Conservation (phyloP, 2,888 invertebrate genomes). For the Alloscopus bannaensis region DNA sequence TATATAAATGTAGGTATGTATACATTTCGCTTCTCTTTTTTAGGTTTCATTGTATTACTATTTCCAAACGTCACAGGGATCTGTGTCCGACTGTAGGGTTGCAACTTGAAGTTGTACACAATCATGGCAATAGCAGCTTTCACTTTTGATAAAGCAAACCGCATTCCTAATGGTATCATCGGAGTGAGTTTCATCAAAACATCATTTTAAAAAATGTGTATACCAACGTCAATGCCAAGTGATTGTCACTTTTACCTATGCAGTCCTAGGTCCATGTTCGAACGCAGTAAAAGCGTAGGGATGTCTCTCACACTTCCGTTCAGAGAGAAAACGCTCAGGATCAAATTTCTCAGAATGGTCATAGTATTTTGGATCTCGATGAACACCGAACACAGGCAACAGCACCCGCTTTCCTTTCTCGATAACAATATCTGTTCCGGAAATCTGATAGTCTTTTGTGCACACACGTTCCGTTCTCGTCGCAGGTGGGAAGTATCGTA, state of each 20-base stretch:
- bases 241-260: neutral
- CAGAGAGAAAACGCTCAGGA: slow-evolving; percentile 80
- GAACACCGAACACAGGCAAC: slow-evolving; percentile 77
- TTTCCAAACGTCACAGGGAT: slow-evolving; percentile 74
- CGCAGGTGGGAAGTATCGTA: slow-evolving; percentile 77
- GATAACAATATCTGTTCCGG: slow-evolving; percentile 77
- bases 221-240: too few species aligned
- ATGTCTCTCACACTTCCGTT: slow-evolving; percentile 78
- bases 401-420: slow-evolving; percentile 78
- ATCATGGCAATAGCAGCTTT: slow-evolving; percentile 77
- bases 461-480: slow-evolving; percentile 75
- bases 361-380: slow-evolving; percentile 4
- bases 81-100: slow-evolving; percentile 76
- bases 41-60: neutral
- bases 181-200: too few species aligned
- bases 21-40: too few species aligned
- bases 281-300: slow-evolving; percentile 77
- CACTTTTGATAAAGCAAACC: slow-evolving; percentile 78
- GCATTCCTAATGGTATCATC: too few species aligned
- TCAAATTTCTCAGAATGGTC: slow-evolving; percentile 79
- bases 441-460: slow-evolving; percentile 77
- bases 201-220: too few species aligned
- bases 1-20: too few species aligned
- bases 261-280: slow-evolving; percentile 36
- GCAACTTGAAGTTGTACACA: slow-evolving; percentile 77